Percentiles rank a stretch among this genome's conserved stretches.
phyloP scores from a whole-genome alignment of 2,888 invertebrate species.

The Dynastes hyllus region DNA sequence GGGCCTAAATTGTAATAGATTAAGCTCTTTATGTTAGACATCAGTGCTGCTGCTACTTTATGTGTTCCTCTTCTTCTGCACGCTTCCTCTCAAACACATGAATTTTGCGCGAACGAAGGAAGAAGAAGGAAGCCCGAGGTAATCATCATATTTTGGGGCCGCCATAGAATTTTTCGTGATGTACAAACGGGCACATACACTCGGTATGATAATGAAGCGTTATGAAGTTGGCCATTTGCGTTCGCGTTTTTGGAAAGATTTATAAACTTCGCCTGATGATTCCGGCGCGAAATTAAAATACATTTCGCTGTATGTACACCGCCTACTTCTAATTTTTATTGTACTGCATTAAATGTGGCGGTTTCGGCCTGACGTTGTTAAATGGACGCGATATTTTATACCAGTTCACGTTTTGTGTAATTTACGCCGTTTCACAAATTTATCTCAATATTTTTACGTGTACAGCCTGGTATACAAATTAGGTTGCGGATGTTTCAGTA shows the following conservation, averaged over 20 bases:
- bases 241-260: slow-evolving; percentile 23
- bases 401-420: too few species aligned
- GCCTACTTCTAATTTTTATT: slow-evolving; percentile 9
- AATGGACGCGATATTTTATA: slow-evolving; percentile 1
- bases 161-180: not conserved
- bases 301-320: not conserved
- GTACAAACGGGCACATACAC: not conserved
- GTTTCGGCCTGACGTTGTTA: slow-evolving; percentile 10
- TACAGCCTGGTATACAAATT: not conserved
- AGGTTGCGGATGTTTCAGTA: not conserved
- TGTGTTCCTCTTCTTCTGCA: slow-evolving; percentile 1
- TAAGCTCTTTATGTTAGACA: slow-evolving; percentile 29
- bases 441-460: not conserved
- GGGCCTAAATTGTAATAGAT: slow-evolving; percentile 32
- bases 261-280: slow-evolving; percentile 24
- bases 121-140: not conserved
- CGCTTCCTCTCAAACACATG: not conserved
- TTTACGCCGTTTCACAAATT: too few species aligned
- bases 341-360: not conserved
- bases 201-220: slow-evolving; percentile 13
- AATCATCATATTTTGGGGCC: slow-evolving; percentile 16
- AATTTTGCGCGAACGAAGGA: not conserved
- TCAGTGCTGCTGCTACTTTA: slow-evolving; percentile 21
- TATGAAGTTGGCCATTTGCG: slow-evolving; percentile 28
- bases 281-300: slow-evolving; percentile 24